Evolutionary conservation across 2,888 invertebrate species (phyloP), one percentile per base, ranked within the genome.

Genomic region (Hyles lineata): DNA sequence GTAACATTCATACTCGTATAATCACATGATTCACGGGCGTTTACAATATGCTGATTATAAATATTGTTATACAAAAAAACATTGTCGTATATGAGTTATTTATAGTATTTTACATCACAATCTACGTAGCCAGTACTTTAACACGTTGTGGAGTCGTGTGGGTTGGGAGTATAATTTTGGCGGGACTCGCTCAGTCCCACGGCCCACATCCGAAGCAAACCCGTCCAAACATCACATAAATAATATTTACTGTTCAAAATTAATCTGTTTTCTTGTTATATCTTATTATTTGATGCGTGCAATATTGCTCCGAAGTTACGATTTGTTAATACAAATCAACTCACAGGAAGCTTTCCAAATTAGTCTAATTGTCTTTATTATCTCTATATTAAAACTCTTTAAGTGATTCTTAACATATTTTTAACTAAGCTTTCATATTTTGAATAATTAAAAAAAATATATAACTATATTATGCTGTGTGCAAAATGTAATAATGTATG

Each of bases 91-190:
- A 4, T 43, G 3, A 43, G 43, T 35, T 63, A n/a, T 9, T 63
- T 35, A n/a, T 35, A 63, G 32, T 35, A 32, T 21, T 35, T 35
- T 35, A 32, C 21, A 35, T 21, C 8, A 63, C 7, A 63, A n/a
- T 35, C 17, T 60, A 63, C n/a, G 11, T n/a, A 35, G 32, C 32
- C 19, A 32, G 43, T 15, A 63, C 63, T 43, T 63, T 4, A 17
- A 35, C 21, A 63, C n/a, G 21, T 43, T 63, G 4, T 63, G 21
- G 35, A 21, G 11, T 21, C 4, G 63, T 35, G 63, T 63, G 63
- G 63, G 63, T 63, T 21, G 35, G 9, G 15, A 63, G 43, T n/a
- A 35, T 21, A 21, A 35, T 63, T 63, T 63, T 43, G 43, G 43
- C 43, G 63, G 63, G 43, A 63, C 35, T 21, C 43, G 61, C 15